Conservation (phyloP, 2,113 vertebrate genomes). For the Cyphomyrus discorhynchus region DNA sequence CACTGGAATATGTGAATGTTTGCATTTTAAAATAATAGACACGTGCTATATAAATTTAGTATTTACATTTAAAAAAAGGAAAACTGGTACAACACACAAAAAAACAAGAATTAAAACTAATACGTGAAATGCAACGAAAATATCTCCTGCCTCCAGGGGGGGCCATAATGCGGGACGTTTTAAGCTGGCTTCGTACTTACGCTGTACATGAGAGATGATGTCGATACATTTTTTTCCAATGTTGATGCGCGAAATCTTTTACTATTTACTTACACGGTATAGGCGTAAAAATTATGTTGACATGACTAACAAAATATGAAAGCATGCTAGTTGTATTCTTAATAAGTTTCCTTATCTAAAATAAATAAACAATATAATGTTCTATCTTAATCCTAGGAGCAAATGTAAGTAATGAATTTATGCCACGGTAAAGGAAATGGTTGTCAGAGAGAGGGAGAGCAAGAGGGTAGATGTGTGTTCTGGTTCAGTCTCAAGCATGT, state of each 20-base stretch:
- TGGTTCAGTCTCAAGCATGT: not conserved
- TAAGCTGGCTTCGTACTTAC: slow-evolving; percentile 23
- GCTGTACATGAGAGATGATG: not conserved
- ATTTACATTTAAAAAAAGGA: not conserved
- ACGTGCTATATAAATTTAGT: not conserved
- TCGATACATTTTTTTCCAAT: not conserved
- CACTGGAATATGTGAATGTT: not conserved
- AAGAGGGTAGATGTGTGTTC: not conserved
- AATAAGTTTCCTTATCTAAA: not conserved
- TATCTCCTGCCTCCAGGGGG: slow-evolving; percentile 51
- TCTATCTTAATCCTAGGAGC: not conserved
- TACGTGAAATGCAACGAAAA: not conserved
- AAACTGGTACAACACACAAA: not conserved
- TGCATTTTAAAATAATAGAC: not conserved
- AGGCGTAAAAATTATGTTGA: not conserved
- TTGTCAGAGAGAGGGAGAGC: not conserved
- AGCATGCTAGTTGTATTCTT: not conserved
- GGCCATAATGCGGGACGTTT: slow-evolving; percentile 46
- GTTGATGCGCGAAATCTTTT: not conserved
- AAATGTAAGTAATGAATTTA: not conserved
- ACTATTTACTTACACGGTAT: not conserved
- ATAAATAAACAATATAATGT: not conserved
- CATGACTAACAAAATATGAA: not conserved
- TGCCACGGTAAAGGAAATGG: not conserved
- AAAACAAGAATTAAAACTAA: slow-evolving; percentile 12